Evolutionary conservation across 2,888 invertebrate genomes (phyloP), one percentile per base, ranked within the genome.

Genomic region (Clostera curtula): DNA sequence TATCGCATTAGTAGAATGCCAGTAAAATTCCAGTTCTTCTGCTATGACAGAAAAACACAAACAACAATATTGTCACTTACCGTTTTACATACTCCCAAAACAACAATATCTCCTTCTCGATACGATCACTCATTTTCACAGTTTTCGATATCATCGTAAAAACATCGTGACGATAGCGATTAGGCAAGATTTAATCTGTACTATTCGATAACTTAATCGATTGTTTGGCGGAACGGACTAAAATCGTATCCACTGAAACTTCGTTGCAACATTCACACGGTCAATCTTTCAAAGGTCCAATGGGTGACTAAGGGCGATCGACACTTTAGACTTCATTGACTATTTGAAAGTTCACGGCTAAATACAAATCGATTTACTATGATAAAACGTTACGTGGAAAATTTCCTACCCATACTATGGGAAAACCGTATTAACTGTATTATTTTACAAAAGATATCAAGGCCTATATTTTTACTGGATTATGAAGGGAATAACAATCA

Each of bases 81-180:
- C 75, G 66, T 53, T 80, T 82, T 1, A 83, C 69, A 37, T 82
- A 83, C 49, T 83, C 82, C 82, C 83, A 82, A 50, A 83, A 82
- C 36, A 79, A 36, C 32, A 62, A 58, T 28, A 83, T 74, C 43
- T 83, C 83, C 23, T 75, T 69, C 42, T 75, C 70, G 34, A 80
- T 49, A 33, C 43, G 55, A 26, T 59, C 56, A 47, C 63, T 67
- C 71, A 27, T 29, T 40, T 19, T 51, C 27, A 36, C 31, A n/a
- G 24, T 11, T 15, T 25, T 31, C 31, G 29, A 39, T 27, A 26
- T 29, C 27, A 47, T 46, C 47, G 40, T 37, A 15, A 29, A 27
- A 29, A 33, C 33, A 30, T 40, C 21, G 17, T 37, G 26, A 30
- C 33, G 24, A 29, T 30, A 24, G 19, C 33, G 29, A 40, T 50